Percentiles rank a stretch among this genome's conserved stretches.
These are phyloP conservation scores for Erithacus rubecula DNA, from an alignment of 2,797 vertebrate species.

Conservation along the genomic window DNA sequence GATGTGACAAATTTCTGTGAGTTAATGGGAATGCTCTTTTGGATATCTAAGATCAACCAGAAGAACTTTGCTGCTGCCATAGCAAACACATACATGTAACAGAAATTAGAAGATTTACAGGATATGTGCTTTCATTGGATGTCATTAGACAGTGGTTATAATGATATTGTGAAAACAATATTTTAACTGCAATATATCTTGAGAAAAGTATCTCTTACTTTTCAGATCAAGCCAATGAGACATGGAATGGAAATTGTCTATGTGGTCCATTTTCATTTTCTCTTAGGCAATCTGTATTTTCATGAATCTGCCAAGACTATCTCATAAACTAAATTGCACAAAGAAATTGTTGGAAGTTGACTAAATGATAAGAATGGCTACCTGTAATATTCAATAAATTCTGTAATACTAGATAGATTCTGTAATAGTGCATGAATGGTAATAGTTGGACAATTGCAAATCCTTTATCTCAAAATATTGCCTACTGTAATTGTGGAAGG, in stretches of 20 bases:
- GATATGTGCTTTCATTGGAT: background rate
- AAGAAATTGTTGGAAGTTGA: background rate
- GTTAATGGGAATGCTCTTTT: background rate
- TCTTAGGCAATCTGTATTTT: background rate
- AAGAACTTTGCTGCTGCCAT: background rate
- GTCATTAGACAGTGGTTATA: background rate
- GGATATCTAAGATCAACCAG: background rate
- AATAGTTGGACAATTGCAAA: background rate
- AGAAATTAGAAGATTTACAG: background rate
- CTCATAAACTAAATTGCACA: background rate
- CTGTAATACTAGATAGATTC: background rate
- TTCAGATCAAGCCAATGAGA: background rate
- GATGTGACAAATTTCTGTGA: background rate
- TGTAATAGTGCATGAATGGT: background rate
- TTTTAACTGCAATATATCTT: background rate
- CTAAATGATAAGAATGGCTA: background rate
- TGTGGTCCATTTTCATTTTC: background rate
- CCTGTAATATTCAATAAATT: background rate
- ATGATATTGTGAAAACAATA: background rate
- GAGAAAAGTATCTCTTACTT: background rate
- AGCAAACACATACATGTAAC: background rate
- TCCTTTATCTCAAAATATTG: background rate
- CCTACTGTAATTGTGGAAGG: background rate
- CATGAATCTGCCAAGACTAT: background rate
- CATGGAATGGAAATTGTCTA: background rate